phyloP scores from a whole-genome alignment of 2,888 invertebrate genomes.

The Polyploca ridens region DNA sequence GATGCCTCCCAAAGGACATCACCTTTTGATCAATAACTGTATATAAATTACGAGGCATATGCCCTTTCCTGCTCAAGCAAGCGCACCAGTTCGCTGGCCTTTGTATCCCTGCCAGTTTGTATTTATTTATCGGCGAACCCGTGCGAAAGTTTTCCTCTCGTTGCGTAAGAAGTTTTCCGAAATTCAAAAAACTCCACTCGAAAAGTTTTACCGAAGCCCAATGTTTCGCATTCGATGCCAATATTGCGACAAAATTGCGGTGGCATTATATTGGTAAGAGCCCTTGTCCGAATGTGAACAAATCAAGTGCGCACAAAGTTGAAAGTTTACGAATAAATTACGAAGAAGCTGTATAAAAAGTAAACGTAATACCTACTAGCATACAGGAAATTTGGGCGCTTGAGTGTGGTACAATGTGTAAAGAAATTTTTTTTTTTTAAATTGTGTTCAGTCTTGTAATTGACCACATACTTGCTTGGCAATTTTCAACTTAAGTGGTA shows the following conservation, averaged over 20 bases:
- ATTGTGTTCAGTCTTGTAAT: too few relatives aligned
- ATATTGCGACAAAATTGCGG: not conserved
- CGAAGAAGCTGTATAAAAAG: not conserved
- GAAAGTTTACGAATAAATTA: not conserved
- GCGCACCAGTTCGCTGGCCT: slow-evolving; percentile 68
- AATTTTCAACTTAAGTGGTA: too few relatives aligned
- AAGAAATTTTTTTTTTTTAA: too few relatives aligned
- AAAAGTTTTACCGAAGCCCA: slow-evolving; percentile 15
- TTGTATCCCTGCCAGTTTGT: slow-evolving; percentile 57
- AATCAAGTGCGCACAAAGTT: not conserved
- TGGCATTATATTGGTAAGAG: not conserved
- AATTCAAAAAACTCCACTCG: slow-evolving; percentile 19
- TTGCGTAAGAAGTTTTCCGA: slow-evolving; percentile 37
- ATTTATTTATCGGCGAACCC: slow-evolving; percentile 47
- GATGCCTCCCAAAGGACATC: slow-evolving; percentile 78
- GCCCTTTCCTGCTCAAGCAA: slow-evolving; percentile 77
- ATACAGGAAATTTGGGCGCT: too few relatives aligned
- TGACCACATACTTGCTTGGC: too few relatives aligned
- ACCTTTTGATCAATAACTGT: slow-evolving; percentile 85
- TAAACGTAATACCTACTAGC: not conserved
- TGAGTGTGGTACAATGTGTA: too few relatives aligned
- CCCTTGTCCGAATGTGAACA: not conserved
- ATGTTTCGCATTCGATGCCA: slow-evolving; percentile 6
- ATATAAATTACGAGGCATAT: slow-evolving; percentile 83
- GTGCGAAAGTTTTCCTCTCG: slow-evolving; percentile 39